Conservation (phyloP, 1,140 invertebrate genomes). For the Drosophila quadrilineata region DNA sequence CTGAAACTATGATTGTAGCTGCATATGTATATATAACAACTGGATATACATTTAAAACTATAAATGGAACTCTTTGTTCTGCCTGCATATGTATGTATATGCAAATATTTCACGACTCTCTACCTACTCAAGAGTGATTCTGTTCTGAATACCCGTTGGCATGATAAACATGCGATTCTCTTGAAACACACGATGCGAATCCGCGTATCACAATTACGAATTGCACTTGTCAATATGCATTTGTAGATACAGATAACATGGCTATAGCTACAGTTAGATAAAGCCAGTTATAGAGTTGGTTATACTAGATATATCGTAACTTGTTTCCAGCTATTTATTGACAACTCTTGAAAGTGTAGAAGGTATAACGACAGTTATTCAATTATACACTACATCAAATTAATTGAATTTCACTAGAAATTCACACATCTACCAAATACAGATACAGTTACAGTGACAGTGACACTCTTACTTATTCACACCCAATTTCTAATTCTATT, state of each 20-base stretch:
- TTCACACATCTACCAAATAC: too few relatives aligned
- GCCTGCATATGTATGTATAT: not conserved
- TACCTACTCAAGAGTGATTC: too few relatives aligned
- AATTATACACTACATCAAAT: constrained; percentile 60
- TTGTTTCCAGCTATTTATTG: too few relatives aligned
- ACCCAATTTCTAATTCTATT: not conserved
- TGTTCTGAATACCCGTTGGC: too few relatives aligned
- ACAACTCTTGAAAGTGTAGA: constrained; percentile 24
- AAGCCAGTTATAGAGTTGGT: too few relatives aligned
- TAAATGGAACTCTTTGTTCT: constrained; percentile 9
- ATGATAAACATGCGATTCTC: not conserved
- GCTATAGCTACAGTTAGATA: constrained; percentile 1
- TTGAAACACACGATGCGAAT: not conserved
- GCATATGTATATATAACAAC: not conserved
- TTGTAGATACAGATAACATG: constrained; percentile 7
- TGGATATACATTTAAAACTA: not conserved
- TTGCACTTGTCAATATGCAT: constrained; percentile 14
- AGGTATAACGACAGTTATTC: constrained; percentile 50
- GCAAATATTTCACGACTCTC: too few relatives aligned
- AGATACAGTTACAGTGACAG: too few relatives aligned
- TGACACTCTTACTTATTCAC: too few relatives aligned
- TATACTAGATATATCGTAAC: too few relatives aligned
- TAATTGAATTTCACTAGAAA: constrained; percentile 58
- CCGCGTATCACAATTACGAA: constrained; percentile 5
- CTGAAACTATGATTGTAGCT: not conserved